These are phyloP conservation scores for Linepithema humile DNA, from an alignment of 1,140 invertebrate genomes.

Conservation along the genomic window DNA sequence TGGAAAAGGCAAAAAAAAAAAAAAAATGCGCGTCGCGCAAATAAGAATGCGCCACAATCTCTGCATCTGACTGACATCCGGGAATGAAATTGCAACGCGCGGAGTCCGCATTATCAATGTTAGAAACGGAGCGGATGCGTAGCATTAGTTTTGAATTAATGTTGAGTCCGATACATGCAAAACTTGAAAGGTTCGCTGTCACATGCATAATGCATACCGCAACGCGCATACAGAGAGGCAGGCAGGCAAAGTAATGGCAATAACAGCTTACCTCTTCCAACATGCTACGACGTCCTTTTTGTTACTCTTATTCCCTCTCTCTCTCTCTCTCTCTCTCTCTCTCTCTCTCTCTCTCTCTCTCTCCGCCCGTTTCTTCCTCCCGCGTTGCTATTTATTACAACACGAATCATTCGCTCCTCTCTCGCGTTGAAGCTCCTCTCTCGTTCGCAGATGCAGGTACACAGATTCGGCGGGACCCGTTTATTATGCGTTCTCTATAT, in stretches of 20 bases:
- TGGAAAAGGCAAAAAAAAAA: too few species aligned
- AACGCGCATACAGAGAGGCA: constrained; percentile 29
- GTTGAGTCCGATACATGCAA: constrained; percentile 62
- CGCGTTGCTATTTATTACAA: constrained; percentile 46
- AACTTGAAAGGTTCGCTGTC: constrained; percentile 52
- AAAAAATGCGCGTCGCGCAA: too few species aligned
- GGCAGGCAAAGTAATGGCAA: constrained; percentile 29
- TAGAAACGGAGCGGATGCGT: not conserved
- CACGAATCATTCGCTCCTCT: constrained; percentile 30
- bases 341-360: not conserved
- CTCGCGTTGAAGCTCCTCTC: not conserved
- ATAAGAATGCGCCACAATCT: not conserved
- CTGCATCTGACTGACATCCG: not conserved
- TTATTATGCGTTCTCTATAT: constrained; percentile 6
- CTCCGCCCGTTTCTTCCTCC: constrained; percentile 14
- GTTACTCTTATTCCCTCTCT: not conserved
- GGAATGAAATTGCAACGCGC: not conserved
- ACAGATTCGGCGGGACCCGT: constrained; percentile 23
- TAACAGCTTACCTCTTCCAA: constrained; percentile 15
- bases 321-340: too few species aligned
- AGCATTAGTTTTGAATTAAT: constrained; percentile 6
- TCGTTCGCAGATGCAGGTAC: constrained; percentile 16
- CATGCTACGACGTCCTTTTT: constrained; percentile 15
- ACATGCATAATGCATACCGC: constrained; percentile 66
- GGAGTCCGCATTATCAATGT: not conserved